Conservation (phyloP, 2,888 invertebrate genomes). For the Apocheima hispidaria region DNA sequence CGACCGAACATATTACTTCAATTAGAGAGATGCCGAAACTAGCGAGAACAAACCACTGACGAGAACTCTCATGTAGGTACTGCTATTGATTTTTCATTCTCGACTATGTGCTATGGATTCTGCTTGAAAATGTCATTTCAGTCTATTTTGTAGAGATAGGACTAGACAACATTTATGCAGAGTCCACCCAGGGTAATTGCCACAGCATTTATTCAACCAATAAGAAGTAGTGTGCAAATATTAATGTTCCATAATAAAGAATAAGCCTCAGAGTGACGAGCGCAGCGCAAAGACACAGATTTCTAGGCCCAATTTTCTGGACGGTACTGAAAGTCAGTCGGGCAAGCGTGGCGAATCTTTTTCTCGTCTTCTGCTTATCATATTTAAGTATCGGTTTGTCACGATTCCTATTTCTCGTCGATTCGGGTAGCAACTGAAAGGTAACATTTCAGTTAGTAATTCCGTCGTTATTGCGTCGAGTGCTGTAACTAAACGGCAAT, state of each 20-base stretch:
- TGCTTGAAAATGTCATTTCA: not conserved
- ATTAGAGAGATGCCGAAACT: slow-evolving; percentile 10
- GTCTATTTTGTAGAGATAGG: too few species aligned
- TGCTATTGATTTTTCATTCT: slow-evolving; percentile 29
- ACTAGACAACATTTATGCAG: not conserved
- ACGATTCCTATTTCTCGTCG: not conserved
- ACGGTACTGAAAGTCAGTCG: not conserved
- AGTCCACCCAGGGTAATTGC: too few species aligned
- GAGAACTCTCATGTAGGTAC: not conserved
- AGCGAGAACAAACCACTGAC: not conserved
- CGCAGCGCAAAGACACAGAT: too few species aligned
- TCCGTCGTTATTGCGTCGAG: not conserved
- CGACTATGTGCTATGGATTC: slow-evolving; percentile 15
- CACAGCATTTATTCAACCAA: too few species aligned
- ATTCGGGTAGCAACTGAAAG: not conserved
- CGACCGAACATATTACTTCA: slow-evolving; percentile 21
- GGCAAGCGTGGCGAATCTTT: not conserved
- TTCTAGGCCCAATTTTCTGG: not conserved
- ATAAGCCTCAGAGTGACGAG: not conserved
- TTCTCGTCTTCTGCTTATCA: not conserved
- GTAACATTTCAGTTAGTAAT: slow-evolving; percentile 15
- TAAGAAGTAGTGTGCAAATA: not conserved
- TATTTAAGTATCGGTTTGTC: not conserved
- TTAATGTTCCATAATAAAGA: not conserved
- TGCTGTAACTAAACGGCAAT: slow-evolving; percentile 33